Percentiles rank a stretch among this genome's conserved stretches.
These are phyloP conservation scores for Vulpes vulpes DNA, from an alignment of 2,113 vertebrate species.

Conservation along the genomic window DNA sequence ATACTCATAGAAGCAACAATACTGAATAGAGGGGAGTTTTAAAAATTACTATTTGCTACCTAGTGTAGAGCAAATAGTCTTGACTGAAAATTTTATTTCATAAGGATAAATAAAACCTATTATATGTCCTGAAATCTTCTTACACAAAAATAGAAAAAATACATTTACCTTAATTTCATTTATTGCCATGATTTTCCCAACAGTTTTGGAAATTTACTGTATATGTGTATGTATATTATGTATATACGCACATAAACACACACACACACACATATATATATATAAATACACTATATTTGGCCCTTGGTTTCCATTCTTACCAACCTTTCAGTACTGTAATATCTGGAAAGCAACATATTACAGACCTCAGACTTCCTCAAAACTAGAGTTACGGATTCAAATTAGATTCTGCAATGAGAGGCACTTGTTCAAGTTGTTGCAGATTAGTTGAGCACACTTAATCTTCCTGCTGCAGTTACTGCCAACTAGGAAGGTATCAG, in stretches of 20 bases:
- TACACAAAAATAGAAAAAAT: constrained; percentile 43
- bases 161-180: not conserved
- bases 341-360: not conserved
- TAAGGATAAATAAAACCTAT: constrained; percentile 19
- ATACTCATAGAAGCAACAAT: constrained; percentile 62
- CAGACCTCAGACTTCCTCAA: not conserved
- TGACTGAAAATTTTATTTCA: constrained; percentile 25
- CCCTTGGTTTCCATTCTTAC: not conserved
- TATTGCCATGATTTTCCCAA: not conserved
- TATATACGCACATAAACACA: not conserved
- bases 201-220: not conserved
- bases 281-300: not conserved
- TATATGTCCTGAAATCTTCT: not conserved
- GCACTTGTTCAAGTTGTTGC: not conserved
- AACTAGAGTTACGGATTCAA: not conserved
- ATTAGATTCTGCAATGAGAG: not conserved
- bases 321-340: not conserved
- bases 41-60: constrained; percentile 67
- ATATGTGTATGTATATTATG: not conserved
- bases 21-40: constrained; percentile 60
- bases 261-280: not conserved
- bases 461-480: not conserved
- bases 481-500: not conserved
- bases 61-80: constrained; percentile 48
- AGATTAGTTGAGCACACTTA: not conserved